These are phyloP conservation scores for Sebastes minor DNA, from an alignment of 2,797 vertebrate genomes.

Conservation along the genomic window DNA sequence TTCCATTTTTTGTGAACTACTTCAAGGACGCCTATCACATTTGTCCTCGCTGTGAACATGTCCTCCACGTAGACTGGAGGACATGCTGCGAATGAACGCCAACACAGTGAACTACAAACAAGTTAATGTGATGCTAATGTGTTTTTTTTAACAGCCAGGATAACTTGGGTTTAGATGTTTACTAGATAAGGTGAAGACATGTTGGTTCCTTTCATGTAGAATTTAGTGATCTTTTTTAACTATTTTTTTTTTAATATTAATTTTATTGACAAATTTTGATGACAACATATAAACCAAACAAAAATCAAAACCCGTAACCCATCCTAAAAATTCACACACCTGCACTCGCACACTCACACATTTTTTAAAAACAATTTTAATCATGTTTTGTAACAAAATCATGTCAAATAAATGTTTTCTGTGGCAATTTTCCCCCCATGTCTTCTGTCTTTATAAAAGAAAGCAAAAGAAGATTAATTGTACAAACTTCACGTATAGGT, in stretches of 20 bases:
- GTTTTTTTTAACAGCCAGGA: not conserved
- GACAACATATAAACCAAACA: too few species aligned
- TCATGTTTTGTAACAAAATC: conserved; percentile 19
- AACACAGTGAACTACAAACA: not conserved
- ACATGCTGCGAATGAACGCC: conserved; percentile 68
- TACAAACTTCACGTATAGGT: too few species aligned
- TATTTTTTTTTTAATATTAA: too few species aligned
- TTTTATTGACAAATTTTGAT: too few species aligned
- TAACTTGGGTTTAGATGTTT: not conserved
- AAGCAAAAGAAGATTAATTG: too few species aligned
- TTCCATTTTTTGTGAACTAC: conserved; percentile 79
- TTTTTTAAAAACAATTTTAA: conserved; percentile 12
- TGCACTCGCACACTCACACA: too few species aligned
- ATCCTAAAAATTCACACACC: too few species aligned
- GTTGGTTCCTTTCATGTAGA: not conserved
- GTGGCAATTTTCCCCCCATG: not conserved
- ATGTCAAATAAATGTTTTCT: conserved; percentile 58
- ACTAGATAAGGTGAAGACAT: not conserved
- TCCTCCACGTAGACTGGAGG: conserved; percentile 82
- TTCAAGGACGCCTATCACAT: conserved; percentile 85
- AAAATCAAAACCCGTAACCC: too few species aligned
- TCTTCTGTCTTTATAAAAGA: not conserved
- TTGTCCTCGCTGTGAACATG: conserved; percentile 81
- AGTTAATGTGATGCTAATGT: not conserved
- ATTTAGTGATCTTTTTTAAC: not conserved